phyloP scores from a whole-genome alignment of 2,113 vertebrate species.

The Hymenochirus boettgeri region DNA sequence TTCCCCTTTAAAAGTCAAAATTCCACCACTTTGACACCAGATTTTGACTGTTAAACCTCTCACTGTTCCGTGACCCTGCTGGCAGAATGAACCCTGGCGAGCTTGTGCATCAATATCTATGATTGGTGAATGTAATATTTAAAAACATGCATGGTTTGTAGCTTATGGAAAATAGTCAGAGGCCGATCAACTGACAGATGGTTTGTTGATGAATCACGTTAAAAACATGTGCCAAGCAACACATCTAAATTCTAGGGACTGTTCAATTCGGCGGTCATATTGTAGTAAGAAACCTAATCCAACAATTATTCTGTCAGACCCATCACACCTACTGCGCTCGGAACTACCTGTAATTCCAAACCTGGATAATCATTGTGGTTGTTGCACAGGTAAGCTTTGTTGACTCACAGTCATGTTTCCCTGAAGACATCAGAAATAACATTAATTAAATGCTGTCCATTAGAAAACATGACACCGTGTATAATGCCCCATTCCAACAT shows the following conservation, averaged over 20 bases:
- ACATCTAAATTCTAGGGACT: conserved; percentile 18
- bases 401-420: conserved; percentile 30
- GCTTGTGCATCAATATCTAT: too few species aligned
- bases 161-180: neutral
- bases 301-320: conserved; percentile 37
- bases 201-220: conserved; percentile 24
- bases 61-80: too few species aligned
- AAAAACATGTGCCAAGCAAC: conserved; percentile 10
- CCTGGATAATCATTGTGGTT: conserved; percentile 37
- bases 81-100: too few species aligned
- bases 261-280: conserved; percentile 25
- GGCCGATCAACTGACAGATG: conserved; percentile 6
- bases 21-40: too few species aligned
- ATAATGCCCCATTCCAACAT: conserved; percentile 5
- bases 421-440: conserved; percentile 25
- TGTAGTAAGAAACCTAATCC: conserved; percentile 39
- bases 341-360: conserved; percentile 38
- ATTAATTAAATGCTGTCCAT: conserved; percentile 28
- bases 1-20: too few species aligned
- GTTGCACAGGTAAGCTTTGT: conserved; percentile 39
- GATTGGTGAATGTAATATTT: conserved; percentile 6
- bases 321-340: conserved; percentile 28
- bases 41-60: too few species aligned
- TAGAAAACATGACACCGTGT: conserved; percentile 11
- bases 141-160: conserved; percentile 2